A percentile compares a stretch with the other conserved stretches of the same genome.
Evolutionary conservation across 2,888 invertebrate species (phyloP).

Genomic region (Oxytorus armatus): DNA sequence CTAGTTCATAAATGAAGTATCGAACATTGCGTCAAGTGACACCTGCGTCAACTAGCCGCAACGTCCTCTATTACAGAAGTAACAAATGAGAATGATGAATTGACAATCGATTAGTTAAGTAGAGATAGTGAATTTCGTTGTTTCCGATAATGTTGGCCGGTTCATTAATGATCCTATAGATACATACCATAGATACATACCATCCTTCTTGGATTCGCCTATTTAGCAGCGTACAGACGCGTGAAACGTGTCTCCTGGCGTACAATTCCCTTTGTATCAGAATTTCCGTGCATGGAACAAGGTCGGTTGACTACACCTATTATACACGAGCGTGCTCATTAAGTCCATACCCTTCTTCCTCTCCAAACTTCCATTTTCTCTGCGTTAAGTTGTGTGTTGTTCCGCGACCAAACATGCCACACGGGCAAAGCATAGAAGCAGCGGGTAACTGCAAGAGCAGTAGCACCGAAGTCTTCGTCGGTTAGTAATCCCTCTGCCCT

Average conservation of each 20-base stretch:
- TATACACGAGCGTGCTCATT: constrained; percentile 70
- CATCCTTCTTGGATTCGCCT: background rate
- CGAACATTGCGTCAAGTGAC: too few species aligned
- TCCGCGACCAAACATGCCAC: constrained; percentile 24
- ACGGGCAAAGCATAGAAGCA: constrained; percentile 70
- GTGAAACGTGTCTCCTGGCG: background rate
- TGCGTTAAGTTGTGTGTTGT: constrained; percentile 44
- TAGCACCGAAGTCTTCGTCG: constrained; percentile 72
- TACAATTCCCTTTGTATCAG: constrained; percentile 51
- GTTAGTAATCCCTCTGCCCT: constrained; percentile 80
- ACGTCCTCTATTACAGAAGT: too few species aligned
- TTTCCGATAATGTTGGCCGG: background rate
- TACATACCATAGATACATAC: background rate
- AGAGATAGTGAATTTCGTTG: background rate
- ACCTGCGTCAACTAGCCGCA: too few species aligned
- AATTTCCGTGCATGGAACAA: constrained; percentile 37
- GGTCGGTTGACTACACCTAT: constrained; percentile 10
- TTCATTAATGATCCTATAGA: background rate
- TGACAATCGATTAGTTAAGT: too few species aligned
- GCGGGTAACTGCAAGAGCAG: constrained; percentile 54
- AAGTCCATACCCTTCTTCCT: constrained; percentile 64
- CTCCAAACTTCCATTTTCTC: constrained; percentile 30
- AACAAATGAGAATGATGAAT: too few species aligned
- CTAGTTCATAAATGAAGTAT: too few species aligned
- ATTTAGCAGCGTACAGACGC: background rate